Evolutionary conservation across 2,113 vertebrate species (phyloP), one percentile per base, ranked within the genome.

Genomic region (Fukomys damarensis): DNA sequence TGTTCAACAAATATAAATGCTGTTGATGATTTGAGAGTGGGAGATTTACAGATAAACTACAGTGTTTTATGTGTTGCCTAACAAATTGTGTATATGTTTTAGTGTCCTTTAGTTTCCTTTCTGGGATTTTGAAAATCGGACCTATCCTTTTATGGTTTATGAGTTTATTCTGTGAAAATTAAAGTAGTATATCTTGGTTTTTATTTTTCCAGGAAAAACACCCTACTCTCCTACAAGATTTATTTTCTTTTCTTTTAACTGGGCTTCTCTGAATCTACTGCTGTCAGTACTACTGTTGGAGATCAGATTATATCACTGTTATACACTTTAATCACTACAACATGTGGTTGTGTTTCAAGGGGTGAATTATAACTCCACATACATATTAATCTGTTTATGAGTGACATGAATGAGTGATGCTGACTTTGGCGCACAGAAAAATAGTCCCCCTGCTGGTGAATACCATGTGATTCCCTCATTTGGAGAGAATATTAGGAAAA

Each of bases 161-260:
- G 28, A 93, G 41, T 89, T 77, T 94, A 91, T 94, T 74, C 26
- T 92, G 41, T 92, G 77, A 70, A 83, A 76, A 12, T 90, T 92
- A 32, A 68, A 70, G 20, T 58, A 88, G 14, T 82, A 35, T 56
- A 30, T 80, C 32, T 66, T 93, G 5, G 11, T 79, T 74, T 94
- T 68, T 43, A 43, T 89, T 43, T 93, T 91, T 86, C 30, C 32
- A 89, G 49, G 35, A 26, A 58, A 93, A 74, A 72, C 41, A 77
- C 41, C 5, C 49, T 6, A 58, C 56, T 65, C 38, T 59, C 65
- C 79, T 72, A 61, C 16, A 82, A 81, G n/a, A 72, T 94, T 41
- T 85, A 30, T 52, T 94, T 95, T 95, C 49, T 58, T 17, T 86
- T 94, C 52, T 97, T 94, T 97, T 94, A 70, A 86, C 96, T 91